Percentiles rank a stretch among this genome's conserved stretches.
Conservation (phyloP, 2,797 vertebrate genomes). For the Merluccius polli region DNA sequence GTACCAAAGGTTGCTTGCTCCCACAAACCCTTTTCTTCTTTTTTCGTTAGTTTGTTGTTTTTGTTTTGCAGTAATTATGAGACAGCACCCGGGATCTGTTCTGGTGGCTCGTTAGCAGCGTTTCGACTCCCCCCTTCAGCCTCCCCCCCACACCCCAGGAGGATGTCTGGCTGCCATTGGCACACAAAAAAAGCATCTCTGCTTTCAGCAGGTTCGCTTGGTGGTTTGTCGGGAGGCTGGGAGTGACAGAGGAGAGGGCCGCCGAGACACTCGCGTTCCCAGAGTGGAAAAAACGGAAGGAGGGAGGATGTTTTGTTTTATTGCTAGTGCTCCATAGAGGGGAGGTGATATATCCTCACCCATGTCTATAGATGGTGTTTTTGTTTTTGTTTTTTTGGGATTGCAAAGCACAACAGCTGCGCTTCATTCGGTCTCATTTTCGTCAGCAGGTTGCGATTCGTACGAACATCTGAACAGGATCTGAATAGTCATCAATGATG, state of each 20-base stretch:
- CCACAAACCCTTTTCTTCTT: not conserved
- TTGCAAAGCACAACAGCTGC: too few relatives aligned
- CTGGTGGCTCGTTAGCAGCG: slow-evolving; percentile 33
- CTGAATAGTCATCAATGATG: not conserved
- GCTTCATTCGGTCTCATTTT: not conserved
- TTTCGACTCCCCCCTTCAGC: slow-evolving; percentile 3
- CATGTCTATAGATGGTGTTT: not conserved
- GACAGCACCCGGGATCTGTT: not conserved
- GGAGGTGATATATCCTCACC: not conserved
- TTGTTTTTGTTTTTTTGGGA: not conserved
- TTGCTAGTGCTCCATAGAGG: not conserved
- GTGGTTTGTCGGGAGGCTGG: slow-evolving; percentile 5
- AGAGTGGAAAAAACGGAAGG: slow-evolving; percentile 22
- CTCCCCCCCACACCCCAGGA: not conserved
- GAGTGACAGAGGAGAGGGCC: slow-evolving; percentile 11
- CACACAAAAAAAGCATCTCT: slow-evolving; percentile 3
- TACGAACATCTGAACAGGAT: too few relatives aligned
- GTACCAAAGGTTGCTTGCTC: not conserved
- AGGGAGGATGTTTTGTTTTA: not conserved
- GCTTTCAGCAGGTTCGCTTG: slow-evolving; percentile 11
- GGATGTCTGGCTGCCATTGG: too few relatives aligned
- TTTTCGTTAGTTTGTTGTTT: not conserved
- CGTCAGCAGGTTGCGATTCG: not conserved
- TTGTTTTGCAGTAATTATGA: slow-evolving; percentile 10
- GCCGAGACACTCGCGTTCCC: slow-evolving; percentile 9